phyloP scores from a whole-genome alignment of 2,113 vertebrate species.

The Lepisosteus oculatus region DNA sequence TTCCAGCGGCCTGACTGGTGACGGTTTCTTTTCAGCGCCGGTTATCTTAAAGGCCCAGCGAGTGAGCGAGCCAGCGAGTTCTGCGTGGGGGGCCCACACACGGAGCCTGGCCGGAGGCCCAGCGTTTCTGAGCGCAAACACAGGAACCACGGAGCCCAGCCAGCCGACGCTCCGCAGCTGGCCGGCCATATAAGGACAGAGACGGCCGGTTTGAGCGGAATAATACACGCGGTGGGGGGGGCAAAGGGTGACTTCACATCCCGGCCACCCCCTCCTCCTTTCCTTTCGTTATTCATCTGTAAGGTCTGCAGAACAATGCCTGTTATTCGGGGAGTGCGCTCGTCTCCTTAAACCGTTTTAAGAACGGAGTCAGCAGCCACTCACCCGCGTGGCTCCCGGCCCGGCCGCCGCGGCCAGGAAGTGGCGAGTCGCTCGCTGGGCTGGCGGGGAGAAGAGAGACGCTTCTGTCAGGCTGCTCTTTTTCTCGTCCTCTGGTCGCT shows the following conservation, averaged over 20 bases:
- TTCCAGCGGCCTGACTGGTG: too few relatives aligned
- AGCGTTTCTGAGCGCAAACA: slow-evolving; percentile 13
- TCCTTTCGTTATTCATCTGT: slow-evolving; percentile 43
- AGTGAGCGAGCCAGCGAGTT: neutral
- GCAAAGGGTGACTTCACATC: slow-evolving; percentile 55
- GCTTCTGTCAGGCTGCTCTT: slow-evolving; percentile 8
- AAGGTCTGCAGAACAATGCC: slow-evolving; percentile 46
- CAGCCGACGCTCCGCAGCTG: slow-evolving; percentile 30
- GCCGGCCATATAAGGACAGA: slow-evolving; percentile 13
- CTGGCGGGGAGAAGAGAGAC: neutral
- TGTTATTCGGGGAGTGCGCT: slow-evolving; percentile 31
- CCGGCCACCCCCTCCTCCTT: slow-evolving; percentile 9
- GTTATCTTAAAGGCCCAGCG: neutral
- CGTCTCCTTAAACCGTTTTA: neutral
- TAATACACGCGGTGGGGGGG: slow-evolving; percentile 15
- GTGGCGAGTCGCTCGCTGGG: too few relatives aligned
- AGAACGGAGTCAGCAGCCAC: too few relatives aligned
- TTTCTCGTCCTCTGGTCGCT: slow-evolving; percentile 10
- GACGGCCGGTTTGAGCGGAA: neutral
- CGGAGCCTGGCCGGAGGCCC: slow-evolving; percentile 24
- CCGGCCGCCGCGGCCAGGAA: too few relatives aligned
- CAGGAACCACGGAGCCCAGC: slow-evolving; percentile 18
- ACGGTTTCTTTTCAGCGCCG: too few relatives aligned
- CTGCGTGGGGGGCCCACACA: slow-evolving; percentile 11
- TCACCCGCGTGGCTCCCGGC: too few relatives aligned